Base-by-base conservation (phyloP, 23 tunicate species). In the Clavelina lepadiformis region DNA sequence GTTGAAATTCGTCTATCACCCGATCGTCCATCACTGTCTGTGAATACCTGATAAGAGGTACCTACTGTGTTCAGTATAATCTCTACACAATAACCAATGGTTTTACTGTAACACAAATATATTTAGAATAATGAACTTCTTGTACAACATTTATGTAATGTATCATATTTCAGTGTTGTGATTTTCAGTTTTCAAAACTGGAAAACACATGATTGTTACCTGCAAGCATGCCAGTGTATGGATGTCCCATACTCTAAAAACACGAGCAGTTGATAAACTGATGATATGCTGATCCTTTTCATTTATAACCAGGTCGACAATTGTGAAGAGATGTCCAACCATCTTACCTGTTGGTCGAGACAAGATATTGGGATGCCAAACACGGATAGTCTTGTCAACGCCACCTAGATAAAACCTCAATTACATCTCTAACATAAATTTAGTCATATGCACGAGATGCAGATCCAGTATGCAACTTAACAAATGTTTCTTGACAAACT, bases 321-420 rank as follows among this genome's bases (percentile, higher is more conserved):
- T 77, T 11, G 95, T 86, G 55, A 86, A 86, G 26, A 86, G 69
- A 46, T 86, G 95, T 8, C 95, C 95, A 35, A 86, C 69, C 95
- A 86, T 86, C 47, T 86, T 86, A 15, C 95, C 95, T 51, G 95
- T 86, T 2, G 95, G 95, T 26, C 95, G 74, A 33, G 95, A 77
- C 22, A 86, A 52, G 28, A 86, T 86, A 36, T 78, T 86, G 0
- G 95, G 95, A 58, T 86, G 95, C 95, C 95, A 86, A 21, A 86
- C 75, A 8, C 95, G 73, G 44, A 86, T 86, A 38, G 77, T 86
- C 47, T 86, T 86, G 60, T 86, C 95, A 38, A 86, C 95, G 5
- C 95, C 95, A 57, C 95, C 95, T 86, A 38, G 13, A 46, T 18
- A 28, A 44, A n/a, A n/a, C n/a, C n/a, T n/a, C n/a, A n/a, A n/a